A percentile compares a stretch with the other conserved stretches of the same genome.
Conservation (phyloP, 2,113 vertebrate species). For the Callipepla squamata region DNA sequence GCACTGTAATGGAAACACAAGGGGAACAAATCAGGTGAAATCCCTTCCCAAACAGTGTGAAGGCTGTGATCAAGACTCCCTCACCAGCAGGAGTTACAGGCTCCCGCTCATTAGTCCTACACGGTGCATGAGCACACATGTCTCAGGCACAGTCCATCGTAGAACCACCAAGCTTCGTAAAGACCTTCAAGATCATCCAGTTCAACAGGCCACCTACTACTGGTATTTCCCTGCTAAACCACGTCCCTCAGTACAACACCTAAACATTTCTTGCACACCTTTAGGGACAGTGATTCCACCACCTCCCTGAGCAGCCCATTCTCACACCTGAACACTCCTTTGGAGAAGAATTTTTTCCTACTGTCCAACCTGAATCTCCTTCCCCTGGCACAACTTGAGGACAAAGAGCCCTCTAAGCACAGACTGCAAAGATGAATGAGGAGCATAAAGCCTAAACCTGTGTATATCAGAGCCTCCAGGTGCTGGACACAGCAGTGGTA, state of each 20-base stretch:
- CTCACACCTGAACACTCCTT: too few species aligned
- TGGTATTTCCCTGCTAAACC: too few species aligned
- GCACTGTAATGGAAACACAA: conserved; percentile 78
- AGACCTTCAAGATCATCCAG: too few species aligned
- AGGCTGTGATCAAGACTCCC: neutral
- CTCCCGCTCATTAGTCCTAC: neutral
- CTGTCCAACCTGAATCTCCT: too few species aligned
- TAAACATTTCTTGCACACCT: too few species aligned
- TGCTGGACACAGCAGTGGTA: neutral
- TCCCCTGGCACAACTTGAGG: too few species aligned
- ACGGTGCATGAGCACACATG: neutral
- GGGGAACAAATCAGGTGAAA: neutral
- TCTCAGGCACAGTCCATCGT: accelerated
- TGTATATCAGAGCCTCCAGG: neutral
- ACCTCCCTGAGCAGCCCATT: too few species aligned
- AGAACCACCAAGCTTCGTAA: too few species aligned
- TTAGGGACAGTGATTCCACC: too few species aligned
- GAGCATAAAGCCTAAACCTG: neutral
- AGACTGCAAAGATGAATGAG: neutral
- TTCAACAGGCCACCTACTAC: too few species aligned
- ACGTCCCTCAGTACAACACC: too few species aligned
- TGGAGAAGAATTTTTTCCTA: too few species aligned
- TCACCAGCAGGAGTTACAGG: neutral
- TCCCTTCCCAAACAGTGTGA: neutral
- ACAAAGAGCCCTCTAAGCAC: neutral